Conservation (phyloP, 2,113 vertebrate species). For the Nannobrachium achirus region DNA sequence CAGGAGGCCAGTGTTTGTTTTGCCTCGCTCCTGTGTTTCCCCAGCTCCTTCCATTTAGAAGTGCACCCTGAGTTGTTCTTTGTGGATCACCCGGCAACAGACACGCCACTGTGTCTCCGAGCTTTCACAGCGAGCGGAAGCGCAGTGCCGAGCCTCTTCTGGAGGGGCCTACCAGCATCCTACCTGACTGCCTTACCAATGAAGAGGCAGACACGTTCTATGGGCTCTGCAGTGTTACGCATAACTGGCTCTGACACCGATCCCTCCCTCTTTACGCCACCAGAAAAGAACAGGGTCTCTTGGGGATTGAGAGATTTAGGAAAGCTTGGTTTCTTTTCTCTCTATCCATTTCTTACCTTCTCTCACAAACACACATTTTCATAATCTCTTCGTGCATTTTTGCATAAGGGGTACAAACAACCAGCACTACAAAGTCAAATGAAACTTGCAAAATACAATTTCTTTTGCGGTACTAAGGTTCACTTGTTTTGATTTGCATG, state of each 20-base stretch:
- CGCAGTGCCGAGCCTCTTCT: conserved; percentile 69
- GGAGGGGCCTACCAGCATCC: conserved; percentile 67
- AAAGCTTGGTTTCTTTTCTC: conserved; percentile 27
- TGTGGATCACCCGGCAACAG: conserved; percentile 79
- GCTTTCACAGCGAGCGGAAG: conserved; percentile 79
- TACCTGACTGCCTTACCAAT: conserved; percentile 84
- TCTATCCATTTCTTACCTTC: conserved; percentile 24
- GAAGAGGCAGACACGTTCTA: conserved; percentile 70
- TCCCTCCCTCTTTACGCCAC: conserved; percentile 64
- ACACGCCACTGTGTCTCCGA: conserved; percentile 76
- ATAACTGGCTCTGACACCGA: conserved; percentile 77
- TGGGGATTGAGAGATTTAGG: conserved; percentile 46
- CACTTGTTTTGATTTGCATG: conserved; percentile 7
- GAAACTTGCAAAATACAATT: neutral
- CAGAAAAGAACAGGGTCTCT: conserved; percentile 54
- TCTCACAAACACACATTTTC: conserved; percentile 7
- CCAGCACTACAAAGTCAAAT: conserved; percentile 12
- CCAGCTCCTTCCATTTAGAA: conserved; percentile 60
- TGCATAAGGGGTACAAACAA: conserved; percentile 14
- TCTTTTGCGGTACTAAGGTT: too few species aligned
- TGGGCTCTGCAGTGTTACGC: conserved; percentile 64
- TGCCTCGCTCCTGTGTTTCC: conserved; percentile 64
- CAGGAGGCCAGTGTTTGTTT: conserved; percentile 70
- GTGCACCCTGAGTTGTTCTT: conserved; percentile 73
- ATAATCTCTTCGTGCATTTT: neutral